These are phyloP conservation scores for Steinernema khuongi DNA, from an alignment of 1,140 invertebrate species.

Conservation along the genomic window DNA sequence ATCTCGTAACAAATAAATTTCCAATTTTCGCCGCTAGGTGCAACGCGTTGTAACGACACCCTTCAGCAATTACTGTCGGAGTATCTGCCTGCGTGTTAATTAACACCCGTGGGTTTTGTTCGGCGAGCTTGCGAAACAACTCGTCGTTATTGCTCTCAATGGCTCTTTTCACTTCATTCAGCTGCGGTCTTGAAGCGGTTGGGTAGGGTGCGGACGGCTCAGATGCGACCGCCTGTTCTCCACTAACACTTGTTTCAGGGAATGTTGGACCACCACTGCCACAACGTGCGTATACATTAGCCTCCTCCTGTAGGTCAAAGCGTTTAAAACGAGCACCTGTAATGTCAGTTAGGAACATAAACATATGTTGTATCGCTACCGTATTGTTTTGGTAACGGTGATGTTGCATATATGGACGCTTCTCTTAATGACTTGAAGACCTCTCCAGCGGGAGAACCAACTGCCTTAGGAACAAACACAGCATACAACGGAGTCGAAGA, in stretches of 20 bases:
- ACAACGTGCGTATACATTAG: neutral
- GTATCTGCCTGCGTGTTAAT: neutral
- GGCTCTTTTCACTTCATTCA: neutral
- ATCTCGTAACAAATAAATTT: neutral
- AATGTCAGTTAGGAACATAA: neutral
- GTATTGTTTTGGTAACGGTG: neutral
- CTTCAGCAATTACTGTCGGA: neutral
- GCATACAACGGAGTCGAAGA: neutral
- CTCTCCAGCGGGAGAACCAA: neutral
- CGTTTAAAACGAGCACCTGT: conserved; percentile 1
- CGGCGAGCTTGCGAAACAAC: neutral
- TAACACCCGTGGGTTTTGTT: neutral
- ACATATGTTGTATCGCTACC: neutral
- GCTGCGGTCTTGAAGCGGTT: neutral
- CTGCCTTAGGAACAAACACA: neutral
- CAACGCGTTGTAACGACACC: neutral
- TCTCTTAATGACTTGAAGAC: neutral
- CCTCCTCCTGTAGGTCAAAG: neutral
- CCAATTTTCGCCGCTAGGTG: neutral
- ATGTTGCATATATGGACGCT: neutral
- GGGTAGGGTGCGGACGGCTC: neutral
- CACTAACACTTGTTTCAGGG: too few relatives aligned
- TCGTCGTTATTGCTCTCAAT: neutral
- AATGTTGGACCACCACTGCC: neutral
- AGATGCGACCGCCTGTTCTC: too few relatives aligned